A percentile compares a stretch with the other conserved stretches of the same genome.
Conservation (phyloP, 2,113 vertebrate species). For the Hemicordylus capensis region DNA sequence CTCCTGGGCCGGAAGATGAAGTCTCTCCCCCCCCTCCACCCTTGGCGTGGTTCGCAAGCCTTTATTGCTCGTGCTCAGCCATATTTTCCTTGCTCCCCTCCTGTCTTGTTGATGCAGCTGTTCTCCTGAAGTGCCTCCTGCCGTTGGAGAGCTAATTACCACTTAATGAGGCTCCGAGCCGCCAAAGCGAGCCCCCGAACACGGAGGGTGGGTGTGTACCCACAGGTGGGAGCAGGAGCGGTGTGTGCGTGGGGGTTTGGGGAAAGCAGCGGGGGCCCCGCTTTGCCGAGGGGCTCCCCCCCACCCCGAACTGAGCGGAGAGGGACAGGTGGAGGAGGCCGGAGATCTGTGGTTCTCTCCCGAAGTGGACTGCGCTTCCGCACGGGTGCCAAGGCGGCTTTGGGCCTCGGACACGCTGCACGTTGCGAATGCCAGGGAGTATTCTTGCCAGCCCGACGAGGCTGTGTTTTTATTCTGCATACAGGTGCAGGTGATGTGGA, state of each 20-base stretch:
- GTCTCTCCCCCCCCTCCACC: neutral
- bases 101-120: conserved; percentile 59
- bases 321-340: neutral
- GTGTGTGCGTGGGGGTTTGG: too few relatives aligned
- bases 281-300: neutral
- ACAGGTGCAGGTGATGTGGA: neutral
- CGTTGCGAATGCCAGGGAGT: neutral
- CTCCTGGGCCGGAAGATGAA: too few relatives aligned
- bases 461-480: neutral
- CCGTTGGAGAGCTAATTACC: conserved; percentile 69
- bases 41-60: neutral
- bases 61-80: neutral
- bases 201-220: neutral
- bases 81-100: conserved; percentile 21
- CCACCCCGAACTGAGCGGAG: neutral
- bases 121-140: conserved; percentile 66
- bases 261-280: neutral
- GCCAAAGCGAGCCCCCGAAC: neutral
- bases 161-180: conserved; percentile 67
- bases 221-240: neutral
- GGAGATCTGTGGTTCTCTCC: neutral
- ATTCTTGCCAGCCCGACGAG: neutral
- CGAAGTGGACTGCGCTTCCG: neutral
- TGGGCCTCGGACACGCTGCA: neutral
- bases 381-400: neutral